Evolutionary conservation across 2,113 vertebrate species (phyloP), one percentile per base, ranked within the genome.

Genomic region (Cyanistes caeruleus): DNA sequence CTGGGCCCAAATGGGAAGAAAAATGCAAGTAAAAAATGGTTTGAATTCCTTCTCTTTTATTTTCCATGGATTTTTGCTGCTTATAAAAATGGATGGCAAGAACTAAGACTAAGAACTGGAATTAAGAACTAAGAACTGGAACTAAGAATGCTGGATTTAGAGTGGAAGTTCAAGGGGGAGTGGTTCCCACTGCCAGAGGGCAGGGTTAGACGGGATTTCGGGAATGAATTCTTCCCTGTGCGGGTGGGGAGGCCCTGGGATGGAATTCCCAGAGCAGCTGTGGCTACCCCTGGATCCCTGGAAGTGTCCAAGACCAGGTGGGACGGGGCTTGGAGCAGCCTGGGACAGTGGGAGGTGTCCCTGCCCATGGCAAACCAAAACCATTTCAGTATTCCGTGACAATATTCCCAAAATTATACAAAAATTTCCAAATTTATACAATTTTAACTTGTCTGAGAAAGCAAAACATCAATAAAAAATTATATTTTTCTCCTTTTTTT

Each of bases 231-330:
- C 31, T 19, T 63, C 16, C 5, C 11, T 51, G 7, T 6, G 25
- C 43, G 17, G 20, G 33, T 15, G 6, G 3, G 3, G n/a, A 82
- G 16, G 13, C 0, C 0, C 3, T 63, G n/a, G 59, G 3, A 67
- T 5, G 0, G 46, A 23, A 37, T 65, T 21, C 46, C n/a, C 46
- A 68, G 11, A 25, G 39, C 2, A 46, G 14, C 25, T 30, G 15
- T 48, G 37, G 37, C 44, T 67, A 44, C 10, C 9, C 37, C 72
- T 31, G 62, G 51, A 76, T 76, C 44, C 21, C 37, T 60, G 55
- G 37, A 5, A 78, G 8, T n/a, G 46, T 11, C 55, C 73, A 69
- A 87, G 48, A 48, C 23, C 39, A 28, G 39, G 39, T 0, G 37
- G 67, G 67, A 52, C 0, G 0, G 37, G 27, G 21, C 37, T 15